Base-by-base conservation (phyloP, 2,797 vertebrate species). In the Typhlichthys eigenmanni region DNA sequence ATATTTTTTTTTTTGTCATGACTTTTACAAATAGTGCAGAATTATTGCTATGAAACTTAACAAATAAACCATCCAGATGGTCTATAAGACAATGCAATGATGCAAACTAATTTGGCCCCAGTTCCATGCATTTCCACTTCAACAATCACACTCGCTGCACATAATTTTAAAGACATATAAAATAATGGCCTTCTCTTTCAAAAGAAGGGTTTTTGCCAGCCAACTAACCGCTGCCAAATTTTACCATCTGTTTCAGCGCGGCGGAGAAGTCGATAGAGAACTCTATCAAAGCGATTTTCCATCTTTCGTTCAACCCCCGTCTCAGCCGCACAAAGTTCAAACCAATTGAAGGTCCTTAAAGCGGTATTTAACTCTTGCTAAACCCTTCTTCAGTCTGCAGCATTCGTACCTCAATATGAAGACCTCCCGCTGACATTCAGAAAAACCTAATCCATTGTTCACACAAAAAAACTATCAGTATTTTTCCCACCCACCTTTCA, bases 141-240 rank as follows among this genome's bases (percentile, higher is more conserved):
- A 7, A 38, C 34, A 38, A 38, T 6, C 34, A 38, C 34, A 38
- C 79, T 75, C 65, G 59, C 60, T 51, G 64, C 68, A 64, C 74
- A 76, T 78, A 45, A 55, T 80, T 83, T 87, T 80, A 71, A 74
- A 76, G 80, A 87, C 71, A 85, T 85, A 77, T 76, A 81, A 87
- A 86, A 88, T 84, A 90, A 87, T 80, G 76, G 83, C 83, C 76
- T 69, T 82, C 87, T 90, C 89, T 87, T 88, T 90, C 78, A 85
- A 88, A 83, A 70, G 34, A 38, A 38, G 69, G 68, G 62, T 71
- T 74, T 83, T 85, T 87, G 79, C 79, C 82, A 88, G 89, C 84
- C 87, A 88, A 83, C 66, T 17, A 74, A 75, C 57, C 1, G 64
- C 65, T 87, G 88, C 88, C 90, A 92, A 72, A 81, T 68, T 29